Base-by-base conservation (phyloP, 2,888 invertebrate species). In the Meganola albula region DNA sequence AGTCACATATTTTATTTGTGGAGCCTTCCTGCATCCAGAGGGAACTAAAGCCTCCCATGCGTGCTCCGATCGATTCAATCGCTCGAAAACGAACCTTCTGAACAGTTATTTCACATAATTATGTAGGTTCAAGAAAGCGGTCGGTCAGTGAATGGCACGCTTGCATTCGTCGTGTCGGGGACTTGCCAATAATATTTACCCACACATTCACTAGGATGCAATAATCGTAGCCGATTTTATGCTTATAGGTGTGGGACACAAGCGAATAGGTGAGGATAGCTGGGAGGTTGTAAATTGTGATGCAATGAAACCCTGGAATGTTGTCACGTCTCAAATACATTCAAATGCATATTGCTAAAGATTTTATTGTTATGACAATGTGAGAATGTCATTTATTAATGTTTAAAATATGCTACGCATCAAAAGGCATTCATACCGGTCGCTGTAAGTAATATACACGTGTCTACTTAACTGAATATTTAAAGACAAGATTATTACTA, bases 1-100 rank as follows among this genome's bases (percentile, higher is more conserved):
- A 83, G 82, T 84, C 84, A 84, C 82, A 84, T 85, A 83, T 85
- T 85, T 84, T 85, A 84, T 85, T 84, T 82, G 85, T 83, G 69
- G 69, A 82, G 73, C 77, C 78, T 84, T 79, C 83, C 80, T 83
- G 75, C 76, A 84, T 79, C 77, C 74, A 73, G 78, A 73, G 71
- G 62, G 70, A 63, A 64, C 66, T 78, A 80, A 83, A 69, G 77
- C 71, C 42, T 56, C 47, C 74, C 61, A 77, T 71, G 61, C 66
- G 74, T 67, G 62, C 56, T 54, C 56, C 66, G 67, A 63, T 58
- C 44, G 44, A 25, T 46, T 50, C 46, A 40, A 52, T 44, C 41
- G 33, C 44, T 43, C 39, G 38, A 54, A 50, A 55, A 46, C 41
- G 41, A 51, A 52, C 40, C 44, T 44, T 54, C 52, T 34, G 46